Evolutionary conservation across 2,888 invertebrate genomes (phyloP), one percentile per base, ranked within the genome.

Genomic region (Drosophila melanosoma): DNA sequence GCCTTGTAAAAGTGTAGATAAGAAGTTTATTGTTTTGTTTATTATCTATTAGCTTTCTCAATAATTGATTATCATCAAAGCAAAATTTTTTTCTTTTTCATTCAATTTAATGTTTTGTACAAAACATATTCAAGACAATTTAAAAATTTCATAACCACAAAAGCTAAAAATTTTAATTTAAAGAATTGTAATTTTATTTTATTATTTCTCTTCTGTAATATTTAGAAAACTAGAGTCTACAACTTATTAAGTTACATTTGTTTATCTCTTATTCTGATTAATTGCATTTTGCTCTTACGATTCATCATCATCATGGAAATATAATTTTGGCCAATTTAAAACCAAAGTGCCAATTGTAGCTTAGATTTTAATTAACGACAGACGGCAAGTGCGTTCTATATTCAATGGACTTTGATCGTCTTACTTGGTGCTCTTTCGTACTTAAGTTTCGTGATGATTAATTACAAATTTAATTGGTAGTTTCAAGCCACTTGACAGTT

Each of bases 341-440:
- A 76, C 66, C 45, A 61, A 80, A 61, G 53, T 63, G 60, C 38
- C 63, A 77, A 72, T 56, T 60, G 67, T 80, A 35, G 77, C 51
- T 61, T 60, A 72, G 70, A 82, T 82, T 89, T 89, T 72, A 83
- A 84, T 84, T 87, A 87, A 87, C 59, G 62, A 57, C 56, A 69
- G 71, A 79, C 76, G 58, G 40, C 42, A 68, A 59, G 49, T 63
- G 33, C 67, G 70, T 63, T 56, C 68, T 64, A 65, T 67, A 62
- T 67, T 56, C n/a, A n/a, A 56, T 74, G 84, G 89, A 84, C 84
- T 84, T 84, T 83, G 84, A 20, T 56, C 89, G 54, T 23, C 53
- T 20, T 71, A 71, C 59, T 69, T 70, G 67, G 52, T 58, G 40
- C 26, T 12, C 36, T 15, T 20, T 11, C 17, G 20, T 52, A 29